These are phyloP conservation scores for Prionace glauca DNA, from an alignment of 2,797 vertebrate species.

Conservation along the genomic window DNA sequence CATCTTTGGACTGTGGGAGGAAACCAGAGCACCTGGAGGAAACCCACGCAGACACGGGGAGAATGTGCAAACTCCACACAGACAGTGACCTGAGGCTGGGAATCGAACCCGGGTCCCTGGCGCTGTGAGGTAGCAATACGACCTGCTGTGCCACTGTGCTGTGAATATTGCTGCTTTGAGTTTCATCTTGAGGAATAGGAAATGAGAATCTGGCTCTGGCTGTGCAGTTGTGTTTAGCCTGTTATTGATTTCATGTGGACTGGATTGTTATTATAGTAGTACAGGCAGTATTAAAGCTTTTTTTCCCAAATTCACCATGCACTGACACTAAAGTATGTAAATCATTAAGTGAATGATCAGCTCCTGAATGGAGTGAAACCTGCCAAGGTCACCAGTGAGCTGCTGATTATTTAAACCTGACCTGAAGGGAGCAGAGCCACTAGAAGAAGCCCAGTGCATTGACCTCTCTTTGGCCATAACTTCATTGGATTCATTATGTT, in stretches of 20 bases:
- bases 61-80: too few relatives aligned
- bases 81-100: too few relatives aligned
- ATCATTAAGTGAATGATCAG: neutral
- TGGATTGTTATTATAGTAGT: neutral
- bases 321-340: constrained; percentile 1
- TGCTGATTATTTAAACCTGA: constrained; percentile 33
- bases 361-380: neutral
- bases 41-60: too few relatives aligned
- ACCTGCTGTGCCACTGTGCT: too few relatives aligned
- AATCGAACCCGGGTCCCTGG: too few relatives aligned
- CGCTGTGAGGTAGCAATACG: too few relatives aligned
- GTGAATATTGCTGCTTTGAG: neutral
- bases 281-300: neutral
- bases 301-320: neutral
- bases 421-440: neutral
- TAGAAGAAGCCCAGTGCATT: neutral
- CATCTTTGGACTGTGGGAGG: too few relatives aligned
- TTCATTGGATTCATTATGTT: constrained; percentile 13
- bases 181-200: neutral
- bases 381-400: neutral
- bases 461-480: neutral
- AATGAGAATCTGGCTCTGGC: neutral
- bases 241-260: neutral
- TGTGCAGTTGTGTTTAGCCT: neutral
- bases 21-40: too few relatives aligned